Evolutionary conservation across 2,113 vertebrate genomes (phyloP), one percentile per base, ranked within the genome.

Genomic region (Oncorhynchus kisutch): DNA sequence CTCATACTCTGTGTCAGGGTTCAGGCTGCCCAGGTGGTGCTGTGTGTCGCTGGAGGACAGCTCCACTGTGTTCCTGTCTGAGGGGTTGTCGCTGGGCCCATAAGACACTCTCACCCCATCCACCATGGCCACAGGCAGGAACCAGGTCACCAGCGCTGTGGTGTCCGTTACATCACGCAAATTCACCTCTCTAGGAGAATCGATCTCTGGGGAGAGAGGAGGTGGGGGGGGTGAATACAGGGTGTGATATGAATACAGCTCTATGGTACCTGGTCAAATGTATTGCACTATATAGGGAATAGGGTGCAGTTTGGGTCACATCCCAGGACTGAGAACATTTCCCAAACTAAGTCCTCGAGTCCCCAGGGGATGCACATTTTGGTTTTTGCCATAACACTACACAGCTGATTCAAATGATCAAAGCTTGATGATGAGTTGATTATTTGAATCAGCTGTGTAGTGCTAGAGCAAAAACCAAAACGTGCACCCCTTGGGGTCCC

Each of bases 141-240:
- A 94, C 97, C 98, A 99, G 0, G 96, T 97, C 85, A 99, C 89
- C 25, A 99, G 91, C 0, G 96, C 97, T 0, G 97, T 97, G 54
- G 94, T 95, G 90, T 98, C 98, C 0, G 96, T 98, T 78, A 99
- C 91, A 0, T 99, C 96, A n/a, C 91, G 96, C 49, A 95, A 94
- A n/a, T 97, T 94, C 0, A 98, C 91, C 76, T 97, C 95, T 82
- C 95, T 95, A 7, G 98, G 98, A 22, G 95, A 94, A 39, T 99
- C 98, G 0, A 99, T 93, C 76, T 91, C 98, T 99, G 84, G 0
- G 75, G 29, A 64, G 6, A 31, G 45, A 59, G 73, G 67, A 29
- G 48, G 0, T 51, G 72, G 24, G 20, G 49, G 16, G 48, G 7
- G 71, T 27, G 13, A 3, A 57, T 67, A 64, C 34, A 71, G 11